Evolutionary conservation across 2,888 invertebrate genomes (phyloP), one percentile per base, ranked within the genome.

Genomic region (Meiosimyza platycephala): DNA sequence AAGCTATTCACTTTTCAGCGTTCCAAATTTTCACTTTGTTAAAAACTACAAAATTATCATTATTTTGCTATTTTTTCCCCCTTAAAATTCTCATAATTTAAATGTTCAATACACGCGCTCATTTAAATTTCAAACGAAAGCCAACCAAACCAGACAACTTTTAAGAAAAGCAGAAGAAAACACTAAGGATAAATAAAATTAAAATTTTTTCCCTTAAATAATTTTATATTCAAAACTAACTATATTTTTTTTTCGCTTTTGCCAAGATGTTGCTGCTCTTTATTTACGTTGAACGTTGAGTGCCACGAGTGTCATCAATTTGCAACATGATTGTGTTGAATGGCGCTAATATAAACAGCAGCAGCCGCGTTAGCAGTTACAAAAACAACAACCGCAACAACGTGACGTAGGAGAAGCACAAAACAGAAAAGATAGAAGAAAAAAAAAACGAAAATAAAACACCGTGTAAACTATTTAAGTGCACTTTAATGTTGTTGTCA

Each of bases 251-350:
- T 55, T 55, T 28, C 28, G 28, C 28, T 28, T 3, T 28, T 28
- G 28, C 28, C 28, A 28, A 55, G 18, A 28, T 18, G 47, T 7
- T 40, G 40, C 52, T 68, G 69, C 47, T 6, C 57, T 70, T 72
- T 40, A 40, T 40, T 40, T 40, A 40, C 40, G 40, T 40, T 40
- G 9, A 40, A 40, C 40, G 40, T 40, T 40, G 40, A 40, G 40
- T 40, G 40, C 40, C 40, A 40, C 67, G 69, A 77, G 74, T 75
- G 73, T 74, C 75, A 76, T 77, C 76, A 72, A 74, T 76, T 76
- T 75, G 65, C 70, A 74, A 74, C 71, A 73, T 76, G 75, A 72
- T 76, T 75, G 74, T 73, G 73, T 75, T 64, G 50, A 64, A 64
- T 64, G 51, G 64, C 28, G 50, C 22, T 50, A 64, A 51, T 22